Evolutionary conservation across 2,797 vertebrate species (phyloP).

Genomic region (Tangara arthus): DNA sequence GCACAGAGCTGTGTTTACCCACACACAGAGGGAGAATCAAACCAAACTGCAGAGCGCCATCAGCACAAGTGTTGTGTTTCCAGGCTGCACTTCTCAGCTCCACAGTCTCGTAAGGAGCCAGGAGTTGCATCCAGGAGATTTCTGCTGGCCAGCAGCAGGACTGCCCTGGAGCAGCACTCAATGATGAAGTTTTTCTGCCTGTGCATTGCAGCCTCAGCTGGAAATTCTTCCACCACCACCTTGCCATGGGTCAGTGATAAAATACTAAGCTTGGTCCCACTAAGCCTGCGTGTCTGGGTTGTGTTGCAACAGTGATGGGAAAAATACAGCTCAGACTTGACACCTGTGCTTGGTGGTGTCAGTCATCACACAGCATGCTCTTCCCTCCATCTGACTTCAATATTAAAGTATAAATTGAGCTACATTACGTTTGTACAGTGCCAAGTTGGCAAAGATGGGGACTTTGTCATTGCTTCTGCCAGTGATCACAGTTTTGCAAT

Average conservation of each 20-base stretch:
- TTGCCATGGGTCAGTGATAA: not conserved
- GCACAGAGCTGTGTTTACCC: not conserved
- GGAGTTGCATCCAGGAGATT: not conserved
- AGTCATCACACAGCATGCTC: fast-evolving
- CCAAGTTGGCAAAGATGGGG: not conserved
- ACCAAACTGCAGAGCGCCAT: not conserved
- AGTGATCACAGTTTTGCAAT: not conserved
- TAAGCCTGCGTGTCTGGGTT: not conserved
- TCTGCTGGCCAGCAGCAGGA: not conserved
- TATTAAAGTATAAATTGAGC: not conserved
- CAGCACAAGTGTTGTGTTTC: fast-evolving
- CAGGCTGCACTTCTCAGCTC: not conserved
- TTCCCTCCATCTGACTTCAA: not conserved
- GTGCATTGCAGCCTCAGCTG: not conserved
- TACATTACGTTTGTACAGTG: not conserved
- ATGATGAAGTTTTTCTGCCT: not conserved
- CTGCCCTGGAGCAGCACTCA: not conserved
- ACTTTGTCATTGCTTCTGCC: not conserved
- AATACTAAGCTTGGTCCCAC: not conserved
- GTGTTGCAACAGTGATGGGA: fast-evolving
- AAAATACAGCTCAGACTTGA: not conserved
- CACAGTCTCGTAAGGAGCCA: fast-evolving
- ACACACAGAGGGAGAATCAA: not conserved
- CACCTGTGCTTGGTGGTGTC: not conserved
- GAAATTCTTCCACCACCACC: not conserved